Conservation (phyloP, 2,797 vertebrate species). For the Tolypeutes matacus region DNA sequence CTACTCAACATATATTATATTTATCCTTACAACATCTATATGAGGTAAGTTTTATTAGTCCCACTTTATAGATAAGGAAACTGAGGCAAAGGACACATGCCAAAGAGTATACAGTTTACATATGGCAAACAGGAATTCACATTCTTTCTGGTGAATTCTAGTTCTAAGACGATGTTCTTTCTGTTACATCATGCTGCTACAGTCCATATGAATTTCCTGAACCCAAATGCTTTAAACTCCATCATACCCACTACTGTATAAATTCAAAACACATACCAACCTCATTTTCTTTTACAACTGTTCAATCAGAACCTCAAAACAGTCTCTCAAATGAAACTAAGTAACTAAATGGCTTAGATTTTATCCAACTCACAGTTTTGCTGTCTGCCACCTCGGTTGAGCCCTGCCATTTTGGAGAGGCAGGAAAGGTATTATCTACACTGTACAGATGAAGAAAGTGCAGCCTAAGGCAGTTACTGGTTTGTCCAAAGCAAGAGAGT, state of each 20-base stretch:
- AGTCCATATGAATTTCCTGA: neutral
- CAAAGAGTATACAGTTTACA: neutral
- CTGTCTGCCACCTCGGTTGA: neutral
- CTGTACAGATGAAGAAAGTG: neutral
- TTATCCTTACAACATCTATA: neutral
- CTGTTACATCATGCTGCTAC: neutral
- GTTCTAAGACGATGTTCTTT: neutral
- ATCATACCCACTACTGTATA: neutral
- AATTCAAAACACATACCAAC: neutral
- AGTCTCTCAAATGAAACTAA: neutral
- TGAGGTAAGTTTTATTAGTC: neutral
- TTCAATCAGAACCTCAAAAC: neutral
- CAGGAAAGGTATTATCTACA: neutral
- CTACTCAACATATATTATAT: neutral
- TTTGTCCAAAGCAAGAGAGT: neutral
- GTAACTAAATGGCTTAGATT: neutral
- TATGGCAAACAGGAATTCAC: neutral
- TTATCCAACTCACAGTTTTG: neutral
- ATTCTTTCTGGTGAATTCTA: neutral
- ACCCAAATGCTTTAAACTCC: neutral
- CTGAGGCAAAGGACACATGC: neutral
- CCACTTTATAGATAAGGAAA: constrained; percentile 30
- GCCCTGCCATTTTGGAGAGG: neutral
- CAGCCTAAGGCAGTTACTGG: too few relatives aligned
- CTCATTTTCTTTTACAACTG: neutral